Percentiles rank a stretch among this genome's conserved stretches.
These are phyloP conservation scores for Neoascia interrupta DNA, from an alignment of 2,888 invertebrate species.

Conservation along the genomic window DNA sequence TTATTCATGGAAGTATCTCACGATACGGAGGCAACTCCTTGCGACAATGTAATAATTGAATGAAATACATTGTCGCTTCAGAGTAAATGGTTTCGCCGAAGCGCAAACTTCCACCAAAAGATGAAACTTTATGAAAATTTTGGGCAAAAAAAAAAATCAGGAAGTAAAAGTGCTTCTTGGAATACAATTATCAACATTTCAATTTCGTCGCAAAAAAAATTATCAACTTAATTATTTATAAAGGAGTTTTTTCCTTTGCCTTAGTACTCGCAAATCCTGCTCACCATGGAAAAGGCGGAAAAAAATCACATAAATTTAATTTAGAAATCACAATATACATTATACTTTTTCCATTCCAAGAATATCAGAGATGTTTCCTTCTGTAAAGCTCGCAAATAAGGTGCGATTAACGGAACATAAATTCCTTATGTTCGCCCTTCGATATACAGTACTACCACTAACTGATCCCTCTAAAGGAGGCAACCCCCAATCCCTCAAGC, in stretches of 20 bases:
- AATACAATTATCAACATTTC: slow-evolving; percentile 28
- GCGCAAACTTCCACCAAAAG: slow-evolving; percentile 32
- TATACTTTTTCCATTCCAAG: no score
- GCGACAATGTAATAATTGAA: slow-evolving; percentile 52
- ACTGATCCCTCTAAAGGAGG: no score
- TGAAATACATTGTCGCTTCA: slow-evolving; percentile 54
- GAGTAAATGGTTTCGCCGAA: slow-evolving; percentile 46
- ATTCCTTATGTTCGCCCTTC: slow-evolving; percentile 31
- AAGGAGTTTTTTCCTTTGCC: background rate
- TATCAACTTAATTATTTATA: slow-evolving; percentile 1
- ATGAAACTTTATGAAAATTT: slow-evolving; percentile 30
- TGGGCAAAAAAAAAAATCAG: background rate
- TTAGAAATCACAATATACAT: slow-evolving; percentile 21
- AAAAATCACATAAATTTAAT: slow-evolving; percentile 1
- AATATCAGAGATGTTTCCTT: no score
- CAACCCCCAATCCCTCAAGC: no score
- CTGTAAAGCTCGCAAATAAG: slow-evolving; percentile 28
- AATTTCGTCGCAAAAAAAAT: slow-evolving; percentile 16
- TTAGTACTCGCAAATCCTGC: background rate
- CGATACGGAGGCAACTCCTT: slow-evolving; percentile 47
- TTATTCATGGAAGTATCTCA: slow-evolving; percentile 48
- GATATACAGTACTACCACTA: slow-evolving; percentile 43
- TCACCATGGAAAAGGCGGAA: background rate
- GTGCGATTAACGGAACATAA: slow-evolving; percentile 36
- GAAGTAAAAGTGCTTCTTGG: slow-evolving; percentile 11